Evolutionary conservation across 2,888 invertebrate genomes (phyloP), one percentile per base, ranked within the genome.

Genomic region (Plagodis pulveraria): DNA sequence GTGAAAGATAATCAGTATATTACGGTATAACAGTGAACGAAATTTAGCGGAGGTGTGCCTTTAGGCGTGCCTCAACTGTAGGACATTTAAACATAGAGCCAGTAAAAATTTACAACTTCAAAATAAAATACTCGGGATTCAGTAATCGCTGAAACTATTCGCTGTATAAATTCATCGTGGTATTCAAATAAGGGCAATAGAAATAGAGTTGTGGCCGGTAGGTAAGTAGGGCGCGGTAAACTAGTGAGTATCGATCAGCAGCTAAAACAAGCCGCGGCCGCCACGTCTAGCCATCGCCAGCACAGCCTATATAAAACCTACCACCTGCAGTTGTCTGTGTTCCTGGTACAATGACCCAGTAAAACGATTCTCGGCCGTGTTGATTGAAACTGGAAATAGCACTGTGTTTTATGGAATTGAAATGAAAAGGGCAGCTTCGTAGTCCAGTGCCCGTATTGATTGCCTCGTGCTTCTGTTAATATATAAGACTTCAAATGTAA

Each of bases 291-390:
- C 80, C 76, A 72, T 70, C 71, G 81, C 76, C 81, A 84, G 77
- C 80, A 77, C 74, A 76, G 74, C 74, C 78, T 77, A 80, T 73
- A 77, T 76, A 81, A 70, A 78, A 75, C 77, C 83, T 81, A 77
- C 73, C 83, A 84, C 84, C 83, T 86, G 83, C 77, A 62, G 67
- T 71, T 72, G 62, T 73, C 77, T 79, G 70, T 76, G 65, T 76
- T 77, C 78, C 82, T 84, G 78, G 82, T 83, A 87, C 87, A 85
- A 79, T 89, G 84, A 86, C 87, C 88, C 74, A 89, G 78, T 86
- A 79, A 81, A 83, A 81, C 81, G 76, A 81, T 83, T 81, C 77
- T 74, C 68, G 75, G 71, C 74, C 76, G 75, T 76, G 80, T 84
- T 84, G 80, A 84, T 85, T 84, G 81, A 79, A 85, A 82, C 74